Evolutionary conservation across 2,888 invertebrate genomes (phyloP), one percentile per base, ranked within the genome.

Genomic region (Apodemia duryi): DNA sequence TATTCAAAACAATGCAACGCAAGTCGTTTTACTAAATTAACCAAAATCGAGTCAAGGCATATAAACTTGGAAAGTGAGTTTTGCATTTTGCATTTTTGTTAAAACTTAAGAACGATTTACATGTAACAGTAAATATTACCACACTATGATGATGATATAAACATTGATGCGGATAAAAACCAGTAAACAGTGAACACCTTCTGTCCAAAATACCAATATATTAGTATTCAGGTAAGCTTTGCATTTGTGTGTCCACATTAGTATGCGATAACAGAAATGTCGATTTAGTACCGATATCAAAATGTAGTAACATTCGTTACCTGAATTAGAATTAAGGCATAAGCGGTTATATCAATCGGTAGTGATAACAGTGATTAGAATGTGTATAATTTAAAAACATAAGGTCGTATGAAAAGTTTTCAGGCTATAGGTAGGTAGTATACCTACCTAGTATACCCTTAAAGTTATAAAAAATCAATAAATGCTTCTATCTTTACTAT

Each of bases 281-380:
- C 85, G 88, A 88, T 88, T 87, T 87, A 84, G 82, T 81, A 77
- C 86, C 80, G 86, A 89, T 88, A 90, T 89, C 87, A 86, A 89
- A 89, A 85, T 86, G 87, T 89, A 83, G 79, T 86, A 80, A 77
- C 46, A 60, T 21, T 29, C 51, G 38, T 32, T 61, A 28, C 57
- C 13, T 29, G 29, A 32, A 57, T 57, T 29, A 57, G 13, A 57
- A 57, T 57, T 21, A 54, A 32, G 6, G 5, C 29, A 11, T 11
- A 32, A 32, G 11, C 32, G 57, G 57, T 32, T 32, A 57, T 32
- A 57, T 57, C 57, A 57, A 32, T 54, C 29, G 54, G 11, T 11
- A 28, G 7, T 7, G 9, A 54, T n/a, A 13, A 5, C 11, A 11
- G 11, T 46, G 46, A 13, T 46, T 13, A 13, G 46, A 46, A 46